Conservation (phyloP, 2,797 vertebrate species). For the Halcyon badia region DNA sequence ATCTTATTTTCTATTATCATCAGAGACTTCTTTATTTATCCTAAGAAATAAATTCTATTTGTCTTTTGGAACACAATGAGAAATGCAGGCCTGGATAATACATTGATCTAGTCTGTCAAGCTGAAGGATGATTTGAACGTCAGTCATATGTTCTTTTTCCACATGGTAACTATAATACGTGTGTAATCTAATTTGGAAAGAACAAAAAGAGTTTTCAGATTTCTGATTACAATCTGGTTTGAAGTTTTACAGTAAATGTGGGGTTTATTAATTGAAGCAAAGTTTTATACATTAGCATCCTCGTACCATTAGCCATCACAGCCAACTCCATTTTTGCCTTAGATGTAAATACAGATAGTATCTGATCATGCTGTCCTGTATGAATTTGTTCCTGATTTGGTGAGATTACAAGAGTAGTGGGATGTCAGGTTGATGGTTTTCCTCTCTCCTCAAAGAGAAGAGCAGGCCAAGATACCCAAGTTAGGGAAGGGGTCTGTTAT, state of each 20-base stretch:
- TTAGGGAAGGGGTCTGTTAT: background rate
- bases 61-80: constrained; percentile 1
- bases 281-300: background rate
- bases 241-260: background rate
- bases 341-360: background rate
- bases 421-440: background rate
- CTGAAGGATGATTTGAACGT: constrained; percentile 23
- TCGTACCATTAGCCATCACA: background rate
- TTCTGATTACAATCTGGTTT: background rate
- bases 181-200: background rate
- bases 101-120: background rate
- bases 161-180: background rate
- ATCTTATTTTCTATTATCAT: background rate
- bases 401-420: background rate
- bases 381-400: background rate
- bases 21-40: background rate
- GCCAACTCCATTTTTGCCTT: background rate
- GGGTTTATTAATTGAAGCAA: background rate
- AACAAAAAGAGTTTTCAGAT: background rate
- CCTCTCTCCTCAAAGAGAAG: background rate
- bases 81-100: background rate
- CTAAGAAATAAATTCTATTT: constrained; percentile 13
- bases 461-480: background rate
- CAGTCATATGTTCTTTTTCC: background rate
- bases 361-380: background rate